phyloP scores from a whole-genome alignment of 2,797 vertebrate species.

The Aselliscus stoliczkanus region DNA sequence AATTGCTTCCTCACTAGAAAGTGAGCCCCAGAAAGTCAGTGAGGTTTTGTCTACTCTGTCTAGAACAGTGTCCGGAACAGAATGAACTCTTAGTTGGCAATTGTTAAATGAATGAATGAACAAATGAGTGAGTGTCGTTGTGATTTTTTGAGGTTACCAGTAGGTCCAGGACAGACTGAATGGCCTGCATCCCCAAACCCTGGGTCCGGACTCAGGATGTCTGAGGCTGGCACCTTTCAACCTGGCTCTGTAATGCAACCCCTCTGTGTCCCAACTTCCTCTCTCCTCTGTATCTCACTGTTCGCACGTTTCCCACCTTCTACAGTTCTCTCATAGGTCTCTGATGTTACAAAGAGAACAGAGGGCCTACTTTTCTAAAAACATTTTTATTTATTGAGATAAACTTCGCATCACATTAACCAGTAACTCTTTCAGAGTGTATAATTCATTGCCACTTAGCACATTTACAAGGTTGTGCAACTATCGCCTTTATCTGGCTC shows the following conservation, averaged over 20 bases:
- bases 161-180: not conserved
- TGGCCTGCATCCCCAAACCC: not conserved
- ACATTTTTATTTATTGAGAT: not conserved
- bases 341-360: not conserved
- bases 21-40: not conserved
- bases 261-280: not conserved
- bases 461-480: not conserved
- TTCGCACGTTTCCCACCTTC: not conserved
- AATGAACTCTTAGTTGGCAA: not conserved
- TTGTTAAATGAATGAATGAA: not conserved
- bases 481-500: not conserved
- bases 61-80: not conserved
- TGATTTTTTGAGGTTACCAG: not conserved
- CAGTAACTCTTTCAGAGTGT: not conserved
- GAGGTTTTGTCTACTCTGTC: not conserved
- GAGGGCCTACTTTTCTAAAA: not conserved
- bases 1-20: not conserved
- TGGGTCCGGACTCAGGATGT: too few relatives aligned
- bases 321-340: not conserved
- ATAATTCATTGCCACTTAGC: not conserved
- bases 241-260: not conserved
- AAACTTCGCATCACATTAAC: not conserved
- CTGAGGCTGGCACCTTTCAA: not conserved
- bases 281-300: too few relatives aligned
- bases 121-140: not conserved